Conservation (phyloP, 1,140 invertebrate genomes). For the Drosophila repletoides region DNA sequence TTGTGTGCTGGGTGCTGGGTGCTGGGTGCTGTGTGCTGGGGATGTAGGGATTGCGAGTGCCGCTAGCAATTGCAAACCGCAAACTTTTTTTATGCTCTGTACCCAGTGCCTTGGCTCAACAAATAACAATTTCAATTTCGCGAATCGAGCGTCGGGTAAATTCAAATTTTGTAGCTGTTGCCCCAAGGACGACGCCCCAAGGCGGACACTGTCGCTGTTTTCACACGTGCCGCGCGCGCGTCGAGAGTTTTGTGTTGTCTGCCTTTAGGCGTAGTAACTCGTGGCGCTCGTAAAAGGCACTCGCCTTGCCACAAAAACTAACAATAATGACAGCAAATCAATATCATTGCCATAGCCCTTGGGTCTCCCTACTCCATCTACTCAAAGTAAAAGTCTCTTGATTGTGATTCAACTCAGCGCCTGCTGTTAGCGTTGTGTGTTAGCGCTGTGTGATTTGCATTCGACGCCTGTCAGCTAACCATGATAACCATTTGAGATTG, state of each 20-base stretch:
- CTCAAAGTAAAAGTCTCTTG: slow-evolving; percentile 70
- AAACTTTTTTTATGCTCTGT: slow-evolving; percentile 27
- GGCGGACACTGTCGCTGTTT: slow-evolving; percentile 46
- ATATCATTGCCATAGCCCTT: slow-evolving; percentile 69
- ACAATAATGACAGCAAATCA: slow-evolving; percentile 79
- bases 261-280: slow-evolving; percentile 30
- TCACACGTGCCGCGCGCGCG: slow-evolving; percentile 39
- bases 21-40: too few species aligned
- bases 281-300: slow-evolving; percentile 24
- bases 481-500: slow-evolving; percentile 15
- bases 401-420: slow-evolving; percentile 42
- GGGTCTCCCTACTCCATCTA: too few species aligned
- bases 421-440: too few species aligned
- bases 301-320: slow-evolving; percentile 49
- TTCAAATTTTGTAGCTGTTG: slow-evolving; percentile 66
- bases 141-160: slow-evolving; percentile 64
- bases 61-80: background rate
- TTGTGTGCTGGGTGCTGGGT: too few species aligned
- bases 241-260: slow-evolving; percentile 19
- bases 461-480: slow-evolving; percentile 31
- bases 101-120: slow-evolving; percentile 25
- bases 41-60: background rate
- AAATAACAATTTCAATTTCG: slow-evolving; percentile 81
- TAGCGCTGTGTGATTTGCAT: slow-evolving; percentile 50
- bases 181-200: slow-evolving; percentile 29